Conservation (phyloP, 2,888 invertebrate genomes). For the Chirona hameri region DNA sequence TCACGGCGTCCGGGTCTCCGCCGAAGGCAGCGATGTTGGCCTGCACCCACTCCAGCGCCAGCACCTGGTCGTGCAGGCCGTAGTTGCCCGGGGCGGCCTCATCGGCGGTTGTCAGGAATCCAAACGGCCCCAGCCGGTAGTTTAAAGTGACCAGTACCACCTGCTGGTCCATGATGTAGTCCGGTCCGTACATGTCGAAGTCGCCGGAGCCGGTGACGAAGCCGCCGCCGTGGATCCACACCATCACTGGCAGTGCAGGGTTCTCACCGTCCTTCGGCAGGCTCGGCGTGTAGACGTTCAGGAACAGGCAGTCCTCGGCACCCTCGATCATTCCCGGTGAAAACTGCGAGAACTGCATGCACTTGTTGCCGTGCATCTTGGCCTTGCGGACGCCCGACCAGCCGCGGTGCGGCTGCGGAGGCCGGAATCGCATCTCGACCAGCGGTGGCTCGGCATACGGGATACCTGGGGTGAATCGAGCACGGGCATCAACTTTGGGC, state of each 20-base stretch:
- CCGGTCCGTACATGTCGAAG: constrained; percentile 34
- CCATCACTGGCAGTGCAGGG: constrained; percentile 30
- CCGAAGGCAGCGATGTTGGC: constrained; percentile 32
- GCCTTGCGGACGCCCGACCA: constrained; percentile 68
- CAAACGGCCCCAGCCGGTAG: constrained; percentile 39
- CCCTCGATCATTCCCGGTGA: constrained; percentile 73
- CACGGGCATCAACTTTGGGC: neutral
- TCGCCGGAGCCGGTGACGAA: constrained; percentile 38
- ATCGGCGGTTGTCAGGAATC: constrained; percentile 33
- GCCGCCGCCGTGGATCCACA: constrained; percentile 43
- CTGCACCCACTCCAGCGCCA: constrained; percentile 33
- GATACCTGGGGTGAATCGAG: neutral
- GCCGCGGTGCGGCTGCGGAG: neutral
- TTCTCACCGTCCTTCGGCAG: constrained; percentile 6
- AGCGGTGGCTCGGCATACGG: constrained; percentile 88
- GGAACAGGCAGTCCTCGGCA: constrained; percentile 91
- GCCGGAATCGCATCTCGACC: constrained; percentile 51
- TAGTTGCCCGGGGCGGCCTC: constrained; percentile 33
- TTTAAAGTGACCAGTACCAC: constrained; percentile 39
- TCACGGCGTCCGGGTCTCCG: constrained; percentile 30
- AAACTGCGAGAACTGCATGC: constrained; percentile 76
- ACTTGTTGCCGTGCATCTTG: constrained; percentile 75
- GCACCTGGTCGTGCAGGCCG: constrained; percentile 34
- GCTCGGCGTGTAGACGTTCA: constrained; percentile 88
- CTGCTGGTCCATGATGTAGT: constrained; percentile 36